Evolutionary conservation across 2,888 invertebrate species (phyloP), one percentile per base, ranked within the genome.

Genomic region (Tromatobia lineatoria): DNA sequence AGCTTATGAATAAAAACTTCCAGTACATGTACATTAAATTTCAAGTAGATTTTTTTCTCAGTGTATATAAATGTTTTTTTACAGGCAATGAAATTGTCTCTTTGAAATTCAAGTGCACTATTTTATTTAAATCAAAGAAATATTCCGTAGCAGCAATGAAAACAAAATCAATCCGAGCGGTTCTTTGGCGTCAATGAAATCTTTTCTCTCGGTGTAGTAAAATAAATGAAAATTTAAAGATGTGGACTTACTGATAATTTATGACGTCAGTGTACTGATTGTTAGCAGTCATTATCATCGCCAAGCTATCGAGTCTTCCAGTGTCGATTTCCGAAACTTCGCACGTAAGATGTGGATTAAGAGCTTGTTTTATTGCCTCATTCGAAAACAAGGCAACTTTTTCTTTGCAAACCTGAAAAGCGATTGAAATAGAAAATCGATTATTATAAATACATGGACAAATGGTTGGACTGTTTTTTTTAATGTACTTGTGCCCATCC

Each of bases 241-340:
- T 69, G 34, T 7, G 6, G 25, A 88, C 91, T 84, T n/a, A 91
- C 91, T 90, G 85, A 73, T 87, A 86, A 88, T 91, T 91, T n/a
- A 92, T 80, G 4, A 90, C 38, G 6, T 80, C 85, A 6, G 87
- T 90, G 59, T 90, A 92, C 18, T 88, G 89, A 85, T 88, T 91
- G 18, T 64, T 70, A 45, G 89, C 88, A 0, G 76, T 70, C 59
- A 92, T 15, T 6, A 86, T 83, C 73, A 92, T 82, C 0, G 90
- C 90, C 38, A 91, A 64, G 67, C 85, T 90, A 10, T 91, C 90
- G 13, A 86, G 77, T 29, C 83, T 87, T 23, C 87, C 90, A 0
- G 89, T 88, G 10, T 90, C 88, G 8, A 92, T 88, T 57, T 71
- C 75, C 0, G 76, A 80, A 11, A 90, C 29, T 10, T 88, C 83